Conservation (phyloP, 2,113 vertebrate genomes). For the Oreocharis arfaki region DNA sequence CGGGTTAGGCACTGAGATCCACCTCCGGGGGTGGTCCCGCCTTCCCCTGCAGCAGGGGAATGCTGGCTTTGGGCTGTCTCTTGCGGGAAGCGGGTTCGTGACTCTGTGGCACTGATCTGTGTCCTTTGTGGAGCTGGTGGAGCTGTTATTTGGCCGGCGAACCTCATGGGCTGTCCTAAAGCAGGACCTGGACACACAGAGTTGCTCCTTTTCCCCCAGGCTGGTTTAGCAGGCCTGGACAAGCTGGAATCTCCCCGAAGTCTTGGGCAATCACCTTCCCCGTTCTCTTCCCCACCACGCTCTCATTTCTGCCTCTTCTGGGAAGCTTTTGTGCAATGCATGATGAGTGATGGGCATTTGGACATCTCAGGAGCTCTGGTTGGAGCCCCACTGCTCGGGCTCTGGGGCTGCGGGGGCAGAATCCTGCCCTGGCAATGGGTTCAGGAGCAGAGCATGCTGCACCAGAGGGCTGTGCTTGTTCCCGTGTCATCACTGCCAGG, state of each 20-base stretch:
- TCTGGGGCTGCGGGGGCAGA: not conserved
- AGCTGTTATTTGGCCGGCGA: not conserved
- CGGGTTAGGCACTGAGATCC: not conserved
- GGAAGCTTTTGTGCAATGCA: not conserved
- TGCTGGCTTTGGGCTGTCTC: not conserved
- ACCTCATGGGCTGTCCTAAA: not conserved
- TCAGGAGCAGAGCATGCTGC: not conserved
- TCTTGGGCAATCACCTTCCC: not conserved
- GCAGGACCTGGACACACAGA: not conserved
- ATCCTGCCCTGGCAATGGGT: not conserved
- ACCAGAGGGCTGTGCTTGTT: rapidly evolving
- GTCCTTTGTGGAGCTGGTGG: not conserved
- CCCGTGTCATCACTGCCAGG: not conserved
- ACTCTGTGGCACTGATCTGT: not conserved
- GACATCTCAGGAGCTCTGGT: not conserved
- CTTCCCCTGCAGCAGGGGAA: not conserved
- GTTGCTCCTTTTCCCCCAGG: not conserved
- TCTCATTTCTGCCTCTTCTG: not conserved
- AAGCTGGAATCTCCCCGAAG: not conserved
- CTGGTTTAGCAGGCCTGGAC: not conserved
- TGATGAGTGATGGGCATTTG: not conserved
- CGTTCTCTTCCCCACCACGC: rapidly evolving
- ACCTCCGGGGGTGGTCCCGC: rapidly evolving
- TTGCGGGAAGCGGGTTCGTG: not conserved
- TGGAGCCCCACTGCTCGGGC: not conserved